Evolutionary conservation across 1,140 invertebrate genomes (phyloP).

Genomic region (Drosophila sproati): DNA sequence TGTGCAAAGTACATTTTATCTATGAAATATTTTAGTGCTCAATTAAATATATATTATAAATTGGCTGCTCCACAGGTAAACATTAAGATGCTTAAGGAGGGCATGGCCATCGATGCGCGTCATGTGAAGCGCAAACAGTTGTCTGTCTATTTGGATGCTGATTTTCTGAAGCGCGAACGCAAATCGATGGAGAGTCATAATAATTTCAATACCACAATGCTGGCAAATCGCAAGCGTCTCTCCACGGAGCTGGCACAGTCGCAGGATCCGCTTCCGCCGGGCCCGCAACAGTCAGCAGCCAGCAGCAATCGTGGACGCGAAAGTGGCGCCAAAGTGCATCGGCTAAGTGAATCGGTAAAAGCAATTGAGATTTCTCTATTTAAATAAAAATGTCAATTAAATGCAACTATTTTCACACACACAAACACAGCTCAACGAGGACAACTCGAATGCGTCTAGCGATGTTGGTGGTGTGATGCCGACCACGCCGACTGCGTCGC

Average conservation of each 20-base stretch:
- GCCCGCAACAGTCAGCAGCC: slow-evolving; percentile 24
- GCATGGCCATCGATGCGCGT: slow-evolving; percentile 94
- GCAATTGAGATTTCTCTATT: not conserved
- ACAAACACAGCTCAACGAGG: slow-evolving; percentile 62
- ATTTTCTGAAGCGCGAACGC: slow-evolving; percentile 89
- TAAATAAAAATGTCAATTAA: not conserved
- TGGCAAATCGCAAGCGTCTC: slow-evolving; percentile 78
- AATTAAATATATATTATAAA: not conserved
- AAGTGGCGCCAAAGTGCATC: slow-evolving; percentile 60
- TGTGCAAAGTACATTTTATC: too few species aligned
- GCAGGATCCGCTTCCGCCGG: slow-evolving; percentile 50
- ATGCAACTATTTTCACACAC: not conserved
- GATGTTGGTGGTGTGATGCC: slow-evolving; percentile 65
- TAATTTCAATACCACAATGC: slow-evolving; percentile 74
- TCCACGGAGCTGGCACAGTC: slow-evolving; percentile 75
- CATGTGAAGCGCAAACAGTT: slow-evolving; percentile 91
- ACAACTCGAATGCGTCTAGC: slow-evolving; percentile 81
- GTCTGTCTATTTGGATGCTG: slow-evolving; percentile 89
- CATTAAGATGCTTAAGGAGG: slow-evolving; percentile 93
- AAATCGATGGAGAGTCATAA: slow-evolving; percentile 85
- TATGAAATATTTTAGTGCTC: too few species aligned
- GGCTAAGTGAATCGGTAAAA: slow-evolving; percentile 80
- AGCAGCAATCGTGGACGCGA: slow-evolving; percentile 53
- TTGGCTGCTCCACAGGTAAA: slow-evolving; percentile 86
- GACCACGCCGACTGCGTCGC: slow-evolving; percentile 72